Base-by-base conservation (phyloP, 2,888 invertebrate species). In the Troilus luridus region DNA sequence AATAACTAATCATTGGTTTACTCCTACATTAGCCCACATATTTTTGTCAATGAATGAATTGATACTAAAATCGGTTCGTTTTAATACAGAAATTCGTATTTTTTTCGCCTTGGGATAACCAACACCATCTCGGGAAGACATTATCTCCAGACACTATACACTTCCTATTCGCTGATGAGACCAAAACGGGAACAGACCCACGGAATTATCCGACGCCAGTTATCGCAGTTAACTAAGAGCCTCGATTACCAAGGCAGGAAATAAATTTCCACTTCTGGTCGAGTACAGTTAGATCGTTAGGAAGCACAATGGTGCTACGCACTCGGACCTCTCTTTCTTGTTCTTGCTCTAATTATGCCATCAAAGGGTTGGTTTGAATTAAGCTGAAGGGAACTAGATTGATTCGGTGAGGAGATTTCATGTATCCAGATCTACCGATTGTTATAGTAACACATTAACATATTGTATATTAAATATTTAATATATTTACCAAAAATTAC, bases 181-280 rank as follows among this genome's bases (percentile, higher is more conserved):
- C 24, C 8, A 24, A 77, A 77, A 77, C 19, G 72, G 72, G 41
- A 77, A 17, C 64, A 17, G 72, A 41, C 9, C 27, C 27, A 19
- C 27, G 27, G 41, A 77, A 77, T 77, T 77, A 77, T 41, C 72
- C 72, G 72, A 41, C 72, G 72, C 72, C 27, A 10, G 27, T 27
- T 77, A 77, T 77, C 72, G 41, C 72, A 24, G 72, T 24, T 77
- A 77, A 77, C 72, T 77, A 77, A 77, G 72, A 77, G 24, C 72
- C 72, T 5, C 14, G 72, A 77, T 77, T 77, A 41, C 72, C 27
- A 77, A 1, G 9, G 17, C 0, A 41, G 72, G 72, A 41, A 77
- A 77, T 77, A 77, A 77, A 77, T 77, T 41, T 77, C 27, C 41
- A 77, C 24, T 77, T 77, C 72, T 77, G 72, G 72, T 17, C 41